Percentiles rank a stretch among this genome's conserved stretches.
Evolutionary conservation across 2,888 invertebrate species (phyloP).

Genomic region (Thera britannica): DNA sequence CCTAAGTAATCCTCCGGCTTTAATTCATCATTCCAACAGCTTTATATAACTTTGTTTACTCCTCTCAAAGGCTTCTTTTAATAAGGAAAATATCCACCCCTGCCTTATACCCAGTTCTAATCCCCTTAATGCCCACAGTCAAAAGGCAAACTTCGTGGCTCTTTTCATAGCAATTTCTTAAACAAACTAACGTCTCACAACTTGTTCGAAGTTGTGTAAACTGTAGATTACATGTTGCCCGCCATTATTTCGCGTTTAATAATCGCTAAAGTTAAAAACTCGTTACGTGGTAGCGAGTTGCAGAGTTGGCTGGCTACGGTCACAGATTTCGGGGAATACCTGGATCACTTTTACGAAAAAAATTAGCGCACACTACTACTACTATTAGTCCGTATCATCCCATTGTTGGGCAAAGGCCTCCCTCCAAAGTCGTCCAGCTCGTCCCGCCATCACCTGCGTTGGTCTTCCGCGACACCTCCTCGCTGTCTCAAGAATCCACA

Average conservation of each 20-base stretch:
- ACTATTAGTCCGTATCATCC: no score
- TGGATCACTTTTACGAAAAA: constrained; percentile 10
- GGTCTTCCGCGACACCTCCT: no score
- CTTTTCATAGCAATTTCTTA: constrained; percentile 40
- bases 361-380: background rate
- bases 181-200: constrained; percentile 37
- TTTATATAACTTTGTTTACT: constrained; percentile 23
- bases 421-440: no score
- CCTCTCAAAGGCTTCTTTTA: constrained; percentile 26
- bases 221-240: constrained; percentile 42
- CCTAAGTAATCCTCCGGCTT: constrained; percentile 7
- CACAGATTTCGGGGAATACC: constrained; percentile 22
- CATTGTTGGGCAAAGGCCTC: no score
- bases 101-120: constrained; percentile 30
- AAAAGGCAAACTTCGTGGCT: constrained; percentile 29
- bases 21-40: constrained; percentile 21
- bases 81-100: constrained; percentile 30
- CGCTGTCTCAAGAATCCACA: no score
- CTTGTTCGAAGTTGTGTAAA: constrained; percentile 36
- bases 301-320: constrained; percentile 24
- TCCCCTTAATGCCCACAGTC: constrained; percentile 33
- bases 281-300: constrained; percentile 50
- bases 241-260: constrained; percentile 54
- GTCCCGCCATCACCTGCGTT: no score
- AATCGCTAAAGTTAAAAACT: constrained; percentile 68